These are phyloP conservation scores for Cantharis nigra DNA, from an alignment of 2,888 invertebrate species.

Conservation along the genomic window DNA sequence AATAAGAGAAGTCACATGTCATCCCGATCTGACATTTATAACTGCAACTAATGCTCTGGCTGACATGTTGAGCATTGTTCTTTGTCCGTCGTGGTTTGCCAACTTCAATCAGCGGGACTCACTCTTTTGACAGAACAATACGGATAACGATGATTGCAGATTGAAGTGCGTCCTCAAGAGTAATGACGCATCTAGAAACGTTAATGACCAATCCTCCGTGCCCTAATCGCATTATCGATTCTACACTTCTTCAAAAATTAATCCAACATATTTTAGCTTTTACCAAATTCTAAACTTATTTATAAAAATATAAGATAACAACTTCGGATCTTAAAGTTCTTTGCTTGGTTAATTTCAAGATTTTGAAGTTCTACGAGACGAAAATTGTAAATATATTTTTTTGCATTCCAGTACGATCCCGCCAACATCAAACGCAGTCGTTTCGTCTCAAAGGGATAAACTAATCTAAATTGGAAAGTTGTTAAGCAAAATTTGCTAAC, in stretches of 20 bases:
- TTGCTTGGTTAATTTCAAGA: too few species aligned
- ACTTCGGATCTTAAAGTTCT: too few species aligned
- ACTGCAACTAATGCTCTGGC: constrained; percentile 48
- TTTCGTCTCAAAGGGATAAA: constrained; percentile 41
- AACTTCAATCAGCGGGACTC: constrained; percentile 48
- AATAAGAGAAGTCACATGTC: constrained; percentile 50
- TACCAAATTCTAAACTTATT: too few species aligned
- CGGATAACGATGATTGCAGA: constrained; percentile 56
- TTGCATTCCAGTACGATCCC: neutral
- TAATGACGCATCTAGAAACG: constrained; percentile 54
- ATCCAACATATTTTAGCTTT: neutral
- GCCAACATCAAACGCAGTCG: neutral
- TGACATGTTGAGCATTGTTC: constrained; percentile 51
- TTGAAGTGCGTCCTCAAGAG: constrained; percentile 48
- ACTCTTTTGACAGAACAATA: constrained; percentile 46
- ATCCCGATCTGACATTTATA: constrained; percentile 50
- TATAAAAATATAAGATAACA: too few species aligned
- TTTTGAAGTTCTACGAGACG: too few species aligned
- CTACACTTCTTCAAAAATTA: constrained; percentile 7
- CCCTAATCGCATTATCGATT: constrained; percentile 39
- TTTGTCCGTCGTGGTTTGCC: constrained; percentile 38
- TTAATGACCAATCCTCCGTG: constrained; percentile 49
- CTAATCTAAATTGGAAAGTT: constrained; percentile 40
- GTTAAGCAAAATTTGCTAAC: constrained; percentile 10
- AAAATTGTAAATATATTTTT: too few species aligned